These are phyloP conservation scores for Ursus arctos DNA, from an alignment of 2,113 vertebrate species.

Conservation along the genomic window DNA sequence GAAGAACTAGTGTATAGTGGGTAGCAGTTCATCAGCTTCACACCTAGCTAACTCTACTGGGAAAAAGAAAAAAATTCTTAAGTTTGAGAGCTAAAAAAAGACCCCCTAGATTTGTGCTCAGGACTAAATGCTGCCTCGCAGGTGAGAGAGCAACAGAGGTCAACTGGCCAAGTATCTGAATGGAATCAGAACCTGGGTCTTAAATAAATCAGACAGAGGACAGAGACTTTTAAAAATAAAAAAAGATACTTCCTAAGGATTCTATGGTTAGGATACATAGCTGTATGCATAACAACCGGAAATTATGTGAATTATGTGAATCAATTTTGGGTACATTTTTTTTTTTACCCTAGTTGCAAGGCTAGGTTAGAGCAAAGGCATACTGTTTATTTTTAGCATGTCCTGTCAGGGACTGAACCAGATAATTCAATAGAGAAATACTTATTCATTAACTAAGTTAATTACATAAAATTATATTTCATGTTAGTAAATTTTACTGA, in stretches of 20 bases:
- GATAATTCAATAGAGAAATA: constrained; percentile 4
- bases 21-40: constrained; percentile 35
- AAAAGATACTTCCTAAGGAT: not conserved
- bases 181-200: not conserved
- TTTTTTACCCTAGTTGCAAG: constrained; percentile 44
- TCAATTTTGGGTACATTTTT: not conserved
- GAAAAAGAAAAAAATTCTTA: not conserved
- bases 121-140: not conserved
- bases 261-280: not conserved
- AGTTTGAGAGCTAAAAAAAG: constrained; percentile 18
- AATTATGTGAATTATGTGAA: constrained; percentile 57
- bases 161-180: constrained; percentile 1
- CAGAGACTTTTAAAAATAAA: not conserved
- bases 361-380: constrained; percentile 41
- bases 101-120: not conserved
- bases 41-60: constrained; percentile 28
- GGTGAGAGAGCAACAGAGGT: not conserved
- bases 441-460: constrained; percentile 55
- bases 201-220: constrained; percentile 47
- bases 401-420: constrained; percentile 43
- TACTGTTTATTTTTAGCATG: constrained; percentile 59
- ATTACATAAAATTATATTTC: constrained; percentile 45
- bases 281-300: not conserved
- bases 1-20: constrained; percentile 1
- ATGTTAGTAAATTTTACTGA: constrained; percentile 39